These are phyloP conservation scores for Pectinophora gossypiella DNA, from an alignment of 1,140 invertebrate genomes.

Conservation along the genomic window DNA sequence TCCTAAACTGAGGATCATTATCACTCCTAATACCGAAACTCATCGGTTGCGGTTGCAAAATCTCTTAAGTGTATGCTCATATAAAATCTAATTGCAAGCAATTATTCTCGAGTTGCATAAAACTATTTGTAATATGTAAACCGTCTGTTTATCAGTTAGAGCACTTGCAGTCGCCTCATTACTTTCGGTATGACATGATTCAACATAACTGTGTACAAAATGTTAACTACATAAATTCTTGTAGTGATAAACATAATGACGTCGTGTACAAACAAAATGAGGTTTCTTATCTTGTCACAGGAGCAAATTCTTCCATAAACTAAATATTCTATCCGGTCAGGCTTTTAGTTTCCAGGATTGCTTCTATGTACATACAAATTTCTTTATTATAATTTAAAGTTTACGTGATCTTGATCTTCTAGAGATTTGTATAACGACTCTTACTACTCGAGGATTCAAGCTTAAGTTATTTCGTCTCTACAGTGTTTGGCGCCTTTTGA, in stretches of 20 bases:
- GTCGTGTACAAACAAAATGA: not conserved
- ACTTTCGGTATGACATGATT: not conserved
- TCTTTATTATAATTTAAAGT: not conserved
- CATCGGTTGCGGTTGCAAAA: too few species aligned
- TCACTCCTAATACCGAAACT: not conserved
- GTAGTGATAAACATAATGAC: conserved; percentile 1
- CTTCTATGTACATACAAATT: not conserved
- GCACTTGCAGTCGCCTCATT: not conserved
- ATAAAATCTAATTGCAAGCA: too few species aligned
- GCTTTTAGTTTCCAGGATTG: not conserved
- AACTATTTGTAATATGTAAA: not conserved
- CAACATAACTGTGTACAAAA: not conserved
- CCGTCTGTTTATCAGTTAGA: not conserved
- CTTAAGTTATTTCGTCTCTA: conserved; percentile 17
- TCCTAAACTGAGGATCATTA: not conserved
- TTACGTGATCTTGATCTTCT: not conserved
- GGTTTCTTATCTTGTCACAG: conserved; percentile 1
- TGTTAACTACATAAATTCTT: not conserved
- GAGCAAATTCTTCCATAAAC: not conserved
- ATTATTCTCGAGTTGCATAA: too few species aligned
- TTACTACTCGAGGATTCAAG: conserved; percentile 6
- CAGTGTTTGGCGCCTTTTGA: conserved; percentile 14
- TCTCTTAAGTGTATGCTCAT: too few species aligned
- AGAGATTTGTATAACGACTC: not conserved
- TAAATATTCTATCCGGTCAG: not conserved